These are phyloP conservation scores for Nasonia oneida DNA, from an alignment of 2,888 invertebrate species.

Conservation along the genomic window DNA sequence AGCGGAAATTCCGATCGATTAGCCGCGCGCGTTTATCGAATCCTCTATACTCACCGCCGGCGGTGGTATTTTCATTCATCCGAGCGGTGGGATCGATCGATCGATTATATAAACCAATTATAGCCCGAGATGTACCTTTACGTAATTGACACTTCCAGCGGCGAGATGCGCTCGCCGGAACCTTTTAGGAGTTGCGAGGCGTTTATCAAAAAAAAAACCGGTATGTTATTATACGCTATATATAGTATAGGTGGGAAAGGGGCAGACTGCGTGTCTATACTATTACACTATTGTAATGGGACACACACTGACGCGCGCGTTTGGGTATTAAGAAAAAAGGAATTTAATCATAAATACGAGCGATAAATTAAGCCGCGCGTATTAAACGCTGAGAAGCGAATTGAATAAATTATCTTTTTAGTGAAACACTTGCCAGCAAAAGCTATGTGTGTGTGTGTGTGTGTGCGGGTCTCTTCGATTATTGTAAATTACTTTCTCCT, in stretches of 20 bases:
- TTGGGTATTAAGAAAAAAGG: background rate
- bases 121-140: constrained; percentile 20
- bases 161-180: background rate
- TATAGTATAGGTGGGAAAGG: background rate
- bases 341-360: background rate
- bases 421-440: background rate
- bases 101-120: constrained; percentile 46
- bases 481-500: constrained; percentile 47
- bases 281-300: background rate
- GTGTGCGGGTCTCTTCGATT: background rate
- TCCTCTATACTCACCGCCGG: background rate
- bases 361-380: background rate
- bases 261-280: background rate
- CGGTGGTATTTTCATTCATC: constrained; percentile 21
- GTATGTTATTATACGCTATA: background rate
- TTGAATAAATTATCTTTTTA: constrained; percentile 25
- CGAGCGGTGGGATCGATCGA: background rate
- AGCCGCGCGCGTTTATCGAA: background rate
- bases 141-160: constrained; percentile 20
- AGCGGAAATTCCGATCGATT: constrained; percentile 26
- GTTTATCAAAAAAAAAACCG: background rate
- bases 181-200: background rate
- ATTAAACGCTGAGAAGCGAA: constrained; percentile 25
- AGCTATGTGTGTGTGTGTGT: no score
- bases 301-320: background rate